Conservation (phyloP, 2,888 invertebrate genomes). For the Parnassius orleans region DNA sequence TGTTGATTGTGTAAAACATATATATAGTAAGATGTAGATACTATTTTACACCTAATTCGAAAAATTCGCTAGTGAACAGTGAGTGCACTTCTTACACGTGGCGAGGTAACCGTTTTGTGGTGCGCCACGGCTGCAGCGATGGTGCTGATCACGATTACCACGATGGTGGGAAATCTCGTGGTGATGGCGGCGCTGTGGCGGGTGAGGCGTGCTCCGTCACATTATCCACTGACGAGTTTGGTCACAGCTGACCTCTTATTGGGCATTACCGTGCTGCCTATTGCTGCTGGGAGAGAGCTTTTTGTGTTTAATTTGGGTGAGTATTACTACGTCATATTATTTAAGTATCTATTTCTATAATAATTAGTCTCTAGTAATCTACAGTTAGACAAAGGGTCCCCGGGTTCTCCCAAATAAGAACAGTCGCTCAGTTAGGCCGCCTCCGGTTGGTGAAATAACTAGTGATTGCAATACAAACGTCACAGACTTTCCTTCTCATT, state of each 20-base stretch:
- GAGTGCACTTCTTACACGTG: constrained; percentile 41
- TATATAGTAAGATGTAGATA: not conserved
- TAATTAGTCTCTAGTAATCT: too few species aligned
- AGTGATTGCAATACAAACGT: too few species aligned
- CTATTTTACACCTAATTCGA: constrained; percentile 12
- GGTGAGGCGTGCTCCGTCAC: constrained; percentile 75
- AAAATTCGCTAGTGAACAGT: constrained; percentile 30
- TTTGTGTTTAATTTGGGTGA: constrained; percentile 69
- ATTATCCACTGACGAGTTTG: constrained; percentile 85
- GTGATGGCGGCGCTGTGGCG: constrained; percentile 55
- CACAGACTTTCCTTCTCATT: too few species aligned
- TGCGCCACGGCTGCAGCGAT: constrained; percentile 47
- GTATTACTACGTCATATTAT: constrained; percentile 31
- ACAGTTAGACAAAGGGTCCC: too few species aligned
- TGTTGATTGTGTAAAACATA: too few species aligned
- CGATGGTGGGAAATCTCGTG: constrained; percentile 53
- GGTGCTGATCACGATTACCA: constrained; percentile 46
- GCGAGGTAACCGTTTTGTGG: constrained; percentile 48
- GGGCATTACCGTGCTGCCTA: constrained; percentile 77
- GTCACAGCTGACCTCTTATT: constrained; percentile 84
- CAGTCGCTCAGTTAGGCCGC: too few species aligned
- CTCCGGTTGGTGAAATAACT: too few species aligned
- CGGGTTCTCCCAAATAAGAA: too few species aligned
- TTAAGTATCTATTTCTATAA: too few species aligned
- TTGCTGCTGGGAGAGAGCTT: constrained; percentile 80